phyloP scores from a whole-genome alignment of 2,113 vertebrate genomes.

The Herpailurus yagouaroundi region DNA sequence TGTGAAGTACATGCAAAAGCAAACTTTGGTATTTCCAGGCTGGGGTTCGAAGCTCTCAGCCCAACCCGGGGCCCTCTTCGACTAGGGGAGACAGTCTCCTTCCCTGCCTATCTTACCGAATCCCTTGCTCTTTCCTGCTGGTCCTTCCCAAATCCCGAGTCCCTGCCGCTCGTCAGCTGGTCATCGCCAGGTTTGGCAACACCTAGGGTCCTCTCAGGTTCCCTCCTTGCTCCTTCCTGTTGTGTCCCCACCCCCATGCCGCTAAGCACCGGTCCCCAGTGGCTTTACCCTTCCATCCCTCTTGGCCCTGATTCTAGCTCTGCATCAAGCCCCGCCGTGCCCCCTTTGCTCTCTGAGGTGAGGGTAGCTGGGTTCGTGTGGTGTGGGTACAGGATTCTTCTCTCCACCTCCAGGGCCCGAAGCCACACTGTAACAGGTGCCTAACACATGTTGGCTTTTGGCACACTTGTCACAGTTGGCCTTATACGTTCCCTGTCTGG shows the following conservation, averaged over 20 bases:
- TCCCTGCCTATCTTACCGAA: background rate
- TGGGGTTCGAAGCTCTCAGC: background rate
- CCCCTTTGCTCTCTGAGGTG: background rate
- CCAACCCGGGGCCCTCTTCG: background rate
- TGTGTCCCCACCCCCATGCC: rapidly evolving
- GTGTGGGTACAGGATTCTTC: background rate
- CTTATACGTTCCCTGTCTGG: background rate
- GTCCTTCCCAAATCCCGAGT: background rate
- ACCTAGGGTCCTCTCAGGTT: background rate
- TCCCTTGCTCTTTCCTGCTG: too few relatives aligned
- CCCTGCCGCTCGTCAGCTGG: background rate
- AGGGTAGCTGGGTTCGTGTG: background rate
- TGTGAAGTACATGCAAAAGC: background rate
- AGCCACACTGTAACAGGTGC: background rate
- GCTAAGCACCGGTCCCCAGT: background rate
- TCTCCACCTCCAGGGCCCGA: background rate
- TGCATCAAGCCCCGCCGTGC: too few relatives aligned
- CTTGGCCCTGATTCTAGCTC: background rate
- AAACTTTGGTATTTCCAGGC: background rate
- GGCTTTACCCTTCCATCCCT: background rate
- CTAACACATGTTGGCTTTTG: background rate
- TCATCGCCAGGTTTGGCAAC: background rate
- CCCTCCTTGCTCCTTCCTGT: background rate
- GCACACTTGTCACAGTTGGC: background rate
- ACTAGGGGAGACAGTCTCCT: background rate